Evolutionary conservation across 2,797 vertebrate species (phyloP), one percentile per base, ranked within the genome.

Genomic region (Geotria australis): DNA sequence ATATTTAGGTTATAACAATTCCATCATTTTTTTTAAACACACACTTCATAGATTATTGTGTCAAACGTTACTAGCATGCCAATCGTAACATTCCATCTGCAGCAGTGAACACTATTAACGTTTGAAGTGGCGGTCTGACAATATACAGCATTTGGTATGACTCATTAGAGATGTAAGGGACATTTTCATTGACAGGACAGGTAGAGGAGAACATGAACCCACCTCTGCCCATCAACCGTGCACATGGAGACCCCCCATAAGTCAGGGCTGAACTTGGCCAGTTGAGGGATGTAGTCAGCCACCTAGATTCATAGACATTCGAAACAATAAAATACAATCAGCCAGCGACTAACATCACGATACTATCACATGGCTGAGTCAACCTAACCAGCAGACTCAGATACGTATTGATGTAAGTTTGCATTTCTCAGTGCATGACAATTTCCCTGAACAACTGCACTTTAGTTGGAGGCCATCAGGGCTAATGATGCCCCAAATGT

Each of bases 151-250:
- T 15, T 15, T 15, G 2, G 15, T 38, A 38, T 38, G 24, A 38
- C 24, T 38, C 24, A n/a, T 38, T 24, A 38, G 24, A 38, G 3
- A 38, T 38, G 38, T 38, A 38, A n/a, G 24, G 38, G 38, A 24
- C 24, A 38, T 38, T 38, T 38, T 38, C 38, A 38, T 24, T 38
- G 5, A 38, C 4, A 5, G 4, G 24, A 38, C 24, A 38, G 24
- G 24, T 38, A 38, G 38, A 38, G 24, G 24, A 38, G 24, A 24
- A 38, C 5, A 38, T 38, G 24, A n/a, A 55, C 8, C n/a, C 70
- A 95, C 89, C 91, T 84, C 66, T 98, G 91, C 63, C 91, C 91
- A 56, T 98, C 91, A 2, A 96, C 83, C 8, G 91, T 98, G 73
- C 91, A 98, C 62, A 98, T 73, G 8, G 91, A 77, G 8, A 85